Evolutionary conservation across 2,797 vertebrate species (phyloP).

Genomic region (Aldrovandia affinis): DNA sequence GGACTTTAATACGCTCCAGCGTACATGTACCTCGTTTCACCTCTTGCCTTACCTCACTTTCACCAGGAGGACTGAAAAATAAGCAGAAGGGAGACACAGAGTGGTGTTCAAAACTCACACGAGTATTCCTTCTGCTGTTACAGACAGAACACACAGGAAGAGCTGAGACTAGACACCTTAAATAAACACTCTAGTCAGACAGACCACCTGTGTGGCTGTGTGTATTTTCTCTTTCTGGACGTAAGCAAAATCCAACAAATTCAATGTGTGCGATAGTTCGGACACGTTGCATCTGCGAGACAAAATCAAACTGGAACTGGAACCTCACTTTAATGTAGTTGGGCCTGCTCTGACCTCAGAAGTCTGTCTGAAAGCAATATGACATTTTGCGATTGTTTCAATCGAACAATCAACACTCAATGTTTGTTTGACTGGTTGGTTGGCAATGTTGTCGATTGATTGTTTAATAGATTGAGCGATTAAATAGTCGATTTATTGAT

Average conservation of each 20-base stretch:
- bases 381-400: no score
- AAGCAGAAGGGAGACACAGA: neutral
- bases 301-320: neutral
- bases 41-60: neutral
- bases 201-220: constrained; percentile 10
- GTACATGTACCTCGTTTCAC: neutral
- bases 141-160: neutral
- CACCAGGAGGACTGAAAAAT: neutral
- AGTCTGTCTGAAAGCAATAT: neutral
- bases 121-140: neutral
- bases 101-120: neutral
- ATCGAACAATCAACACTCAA: no score
- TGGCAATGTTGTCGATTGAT: neutral
- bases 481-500: neutral
- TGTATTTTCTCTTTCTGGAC: constrained; percentile 24
- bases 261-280: neutral
- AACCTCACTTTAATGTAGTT: neutral
- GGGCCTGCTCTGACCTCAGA: neutral
- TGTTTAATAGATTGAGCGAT: neutral
- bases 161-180: neutral
- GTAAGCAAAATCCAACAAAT: neutral
- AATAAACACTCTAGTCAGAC: neutral
- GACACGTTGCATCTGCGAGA: neutral
- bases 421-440: neutral
- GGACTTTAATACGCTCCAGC: neutral